Percentiles rank a stretch among this genome's conserved stretches.
phyloP scores from a whole-genome alignment of 2,797 vertebrate genomes.

The Sparidentex hasta region DNA sequence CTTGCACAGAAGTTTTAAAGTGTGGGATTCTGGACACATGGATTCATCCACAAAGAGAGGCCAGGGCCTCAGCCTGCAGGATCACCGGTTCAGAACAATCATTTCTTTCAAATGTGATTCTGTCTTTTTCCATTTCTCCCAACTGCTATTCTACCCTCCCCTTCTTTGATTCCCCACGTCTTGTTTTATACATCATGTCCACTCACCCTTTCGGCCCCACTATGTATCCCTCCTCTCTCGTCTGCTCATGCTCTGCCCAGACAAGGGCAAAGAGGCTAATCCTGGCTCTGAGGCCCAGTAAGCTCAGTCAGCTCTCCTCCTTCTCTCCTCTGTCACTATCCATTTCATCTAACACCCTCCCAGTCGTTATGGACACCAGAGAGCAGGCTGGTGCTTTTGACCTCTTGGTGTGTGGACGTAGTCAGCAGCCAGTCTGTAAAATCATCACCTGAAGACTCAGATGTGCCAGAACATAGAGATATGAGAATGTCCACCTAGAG shows the following conservation, averaged over 20 bases:
- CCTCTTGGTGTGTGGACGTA: conserved; percentile 64
- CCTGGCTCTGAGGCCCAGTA: conserved; percentile 72
- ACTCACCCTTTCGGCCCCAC: conserved; percentile 54
- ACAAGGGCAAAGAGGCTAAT: conserved; percentile 79
- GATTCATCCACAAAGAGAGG: conserved; percentile 31
- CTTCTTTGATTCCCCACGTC: conserved; percentile 35
- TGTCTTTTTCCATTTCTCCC: conserved; percentile 35
- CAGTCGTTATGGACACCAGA: conserved; percentile 64
- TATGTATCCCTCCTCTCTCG: conserved; percentile 46
- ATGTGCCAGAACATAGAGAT: conserved; percentile 22
- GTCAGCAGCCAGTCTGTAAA: conserved; percentile 59
- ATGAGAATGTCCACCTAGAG: background rate
- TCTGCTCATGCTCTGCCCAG: conserved; percentile 55
- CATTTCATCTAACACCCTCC: conserved; percentile 66
- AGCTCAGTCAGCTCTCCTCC: conserved; percentile 68
- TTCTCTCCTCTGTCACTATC: conserved; percentile 67
- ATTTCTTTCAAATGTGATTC: conserved; percentile 44
- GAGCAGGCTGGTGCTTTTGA: conserved; percentile 63
- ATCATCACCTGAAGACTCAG: conserved; percentile 43
- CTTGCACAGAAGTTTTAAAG: conserved; percentile 22
- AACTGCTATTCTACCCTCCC: conserved; percentile 7
- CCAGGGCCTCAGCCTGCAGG: conserved; percentile 28
- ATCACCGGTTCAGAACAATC: conserved; percentile 22
- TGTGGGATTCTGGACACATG: conserved; percentile 17
- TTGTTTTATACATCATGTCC: conserved; percentile 52